Conservation (phyloP, 2,888 invertebrate genomes). For the Hoplodrina ambigua region DNA sequence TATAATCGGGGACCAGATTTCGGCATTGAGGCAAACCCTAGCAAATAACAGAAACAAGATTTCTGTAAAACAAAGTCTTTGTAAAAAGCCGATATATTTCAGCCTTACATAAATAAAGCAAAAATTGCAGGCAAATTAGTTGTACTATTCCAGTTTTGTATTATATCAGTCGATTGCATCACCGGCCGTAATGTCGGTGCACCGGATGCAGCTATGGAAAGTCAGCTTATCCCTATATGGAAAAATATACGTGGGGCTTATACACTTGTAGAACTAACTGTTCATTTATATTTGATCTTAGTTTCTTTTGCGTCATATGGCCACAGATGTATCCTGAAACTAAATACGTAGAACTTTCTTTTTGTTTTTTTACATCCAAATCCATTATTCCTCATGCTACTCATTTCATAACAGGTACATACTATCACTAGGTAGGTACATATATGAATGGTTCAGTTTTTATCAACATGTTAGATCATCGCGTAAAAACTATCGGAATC, state of each 20-base stretch:
- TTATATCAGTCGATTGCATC: slow-evolving; percentile 70
- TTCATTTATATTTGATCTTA: slow-evolving; percentile 8
- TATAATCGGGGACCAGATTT: no score
- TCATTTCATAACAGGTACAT: slow-evolving; percentile 8
- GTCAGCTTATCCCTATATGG: slow-evolving; percentile 78
- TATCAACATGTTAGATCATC: slow-evolving; percentile 40
- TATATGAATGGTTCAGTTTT: slow-evolving; percentile 33
- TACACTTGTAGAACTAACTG: slow-evolving; percentile 11
- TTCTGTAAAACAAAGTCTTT: not conserved
- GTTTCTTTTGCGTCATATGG: not conserved
- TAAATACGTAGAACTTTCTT: not conserved
- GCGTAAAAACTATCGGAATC: slow-evolving; percentile 46
- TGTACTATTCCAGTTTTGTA: slow-evolving; percentile 44
- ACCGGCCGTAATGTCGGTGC: slow-evolving; percentile 70
- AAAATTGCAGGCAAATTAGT: slow-evolving; percentile 13
- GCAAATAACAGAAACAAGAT: not conserved
- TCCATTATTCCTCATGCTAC: not conserved
- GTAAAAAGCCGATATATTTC: not conserved
- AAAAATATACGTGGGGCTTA: slow-evolving; percentile 65
- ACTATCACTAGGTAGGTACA: not conserved
- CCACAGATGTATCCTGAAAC: not conserved
- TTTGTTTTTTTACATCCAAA: not conserved
- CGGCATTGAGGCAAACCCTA: not conserved
- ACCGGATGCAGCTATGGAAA: slow-evolving; percentile 78
- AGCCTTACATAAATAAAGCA: no score